These are phyloP conservation scores for Plectropomus leopardus DNA, from an alignment of 2,113 vertebrate species.

Conservation along the genomic window DNA sequence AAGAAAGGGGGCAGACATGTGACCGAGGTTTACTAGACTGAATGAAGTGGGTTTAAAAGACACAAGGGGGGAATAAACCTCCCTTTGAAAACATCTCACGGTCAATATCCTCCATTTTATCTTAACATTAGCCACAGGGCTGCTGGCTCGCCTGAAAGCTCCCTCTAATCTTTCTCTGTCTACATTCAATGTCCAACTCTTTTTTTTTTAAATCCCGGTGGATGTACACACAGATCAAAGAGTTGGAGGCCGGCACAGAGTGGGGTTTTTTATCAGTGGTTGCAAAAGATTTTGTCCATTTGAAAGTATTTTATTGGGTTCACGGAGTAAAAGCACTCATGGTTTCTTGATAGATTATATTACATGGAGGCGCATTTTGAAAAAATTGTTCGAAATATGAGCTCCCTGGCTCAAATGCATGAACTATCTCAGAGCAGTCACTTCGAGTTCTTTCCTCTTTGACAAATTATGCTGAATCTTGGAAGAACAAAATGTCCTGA, in stretches of 20 bases:
- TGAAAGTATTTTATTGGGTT: conserved; percentile 44
- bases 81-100: conserved; percentile 62
- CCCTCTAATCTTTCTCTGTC: conserved; percentile 23
- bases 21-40: conserved; percentile 61
- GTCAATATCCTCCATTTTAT: conserved; percentile 55
- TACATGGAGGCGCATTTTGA: conserved; percentile 21
- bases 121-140: conserved; percentile 37
- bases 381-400: conserved; percentile 4
- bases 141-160: conserved; percentile 17
- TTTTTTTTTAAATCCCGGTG: conserved; percentile 12
- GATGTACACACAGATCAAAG: conserved; percentile 46
- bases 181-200: neutral
- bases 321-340: conserved; percentile 15
- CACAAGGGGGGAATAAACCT: conserved; percentile 40
- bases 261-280: conserved; percentile 40
- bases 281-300: conserved; percentile 30
- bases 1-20: conserved; percentile 40
- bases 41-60: conserved; percentile 51
- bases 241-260: conserved; percentile 15
- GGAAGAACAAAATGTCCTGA: conserved; percentile 49
- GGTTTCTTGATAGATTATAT: conserved; percentile 23
- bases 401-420: conserved; percentile 1
- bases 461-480: conserved; percentile 12
- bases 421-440: neutral
- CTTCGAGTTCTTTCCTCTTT: neutral